These are phyloP conservation scores for Smutsia gigantea DNA, from an alignment of 2,797 vertebrate species.

Conservation along the genomic window DNA sequence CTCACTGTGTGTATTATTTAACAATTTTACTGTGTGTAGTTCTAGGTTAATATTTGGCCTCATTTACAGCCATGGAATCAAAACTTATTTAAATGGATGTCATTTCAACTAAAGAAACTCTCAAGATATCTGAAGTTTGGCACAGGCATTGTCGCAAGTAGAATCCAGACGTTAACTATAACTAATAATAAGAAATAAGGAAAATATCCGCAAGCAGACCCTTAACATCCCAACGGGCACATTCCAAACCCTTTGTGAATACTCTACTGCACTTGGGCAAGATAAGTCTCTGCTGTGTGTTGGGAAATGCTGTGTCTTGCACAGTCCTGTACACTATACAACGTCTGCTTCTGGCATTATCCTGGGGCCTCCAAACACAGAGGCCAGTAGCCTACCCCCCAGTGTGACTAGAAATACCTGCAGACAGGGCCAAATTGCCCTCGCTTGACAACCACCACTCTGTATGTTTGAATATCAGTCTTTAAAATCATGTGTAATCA, in stretches of 20 bases:
- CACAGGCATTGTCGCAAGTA: background rate
- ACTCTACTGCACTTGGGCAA: background rate
- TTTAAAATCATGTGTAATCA: background rate
- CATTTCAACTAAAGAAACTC: background rate
- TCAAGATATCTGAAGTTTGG: background rate
- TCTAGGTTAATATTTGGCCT: background rate
- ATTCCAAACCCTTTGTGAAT: background rate
- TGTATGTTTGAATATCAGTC: background rate
- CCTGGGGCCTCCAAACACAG: background rate
- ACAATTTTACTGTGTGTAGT: background rate
- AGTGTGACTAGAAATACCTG: background rate
- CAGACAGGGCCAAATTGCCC: background rate
- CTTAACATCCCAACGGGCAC: background rate
- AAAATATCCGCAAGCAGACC: background rate
- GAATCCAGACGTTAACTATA: background rate
- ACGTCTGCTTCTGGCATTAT: background rate
- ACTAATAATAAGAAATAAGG: background rate
- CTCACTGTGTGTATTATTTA: background rate
- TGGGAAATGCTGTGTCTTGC: background rate
- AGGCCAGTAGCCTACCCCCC: background rate
- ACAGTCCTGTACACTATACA: background rate
- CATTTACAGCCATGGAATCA: background rate
- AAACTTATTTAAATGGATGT: background rate
- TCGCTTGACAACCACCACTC: background rate
- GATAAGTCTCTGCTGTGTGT: background rate